Evolutionary conservation across 1,140 invertebrate genomes (phyloP).

Genomic region (Drosophila guanche): DNA sequence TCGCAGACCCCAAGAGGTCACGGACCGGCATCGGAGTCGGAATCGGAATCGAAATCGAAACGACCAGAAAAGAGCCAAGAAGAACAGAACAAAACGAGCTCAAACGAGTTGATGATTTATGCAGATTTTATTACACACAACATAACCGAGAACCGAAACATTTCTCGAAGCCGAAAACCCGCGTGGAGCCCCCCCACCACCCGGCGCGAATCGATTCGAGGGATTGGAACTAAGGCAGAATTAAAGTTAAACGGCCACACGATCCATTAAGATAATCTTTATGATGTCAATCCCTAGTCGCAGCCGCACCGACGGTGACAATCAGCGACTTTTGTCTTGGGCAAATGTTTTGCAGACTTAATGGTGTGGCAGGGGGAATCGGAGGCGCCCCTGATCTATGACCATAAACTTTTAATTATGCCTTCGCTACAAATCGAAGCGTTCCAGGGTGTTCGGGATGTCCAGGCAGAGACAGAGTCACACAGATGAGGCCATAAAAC

Average conservation of each 20-base stretch:
- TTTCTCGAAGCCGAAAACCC: constrained; percentile 10
- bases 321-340: constrained; percentile 47
- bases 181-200: constrained; percentile 4
- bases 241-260: constrained; percentile 51
- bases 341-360: constrained; percentile 54
- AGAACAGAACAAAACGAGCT: not conserved
- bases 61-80: constrained; percentile 1
- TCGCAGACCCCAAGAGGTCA: constrained; percentile 16
- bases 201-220: constrained; percentile 11
- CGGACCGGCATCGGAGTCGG: not conserved
- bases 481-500: constrained; percentile 49
- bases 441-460: not conserved
- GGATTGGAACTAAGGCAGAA: constrained; percentile 19
- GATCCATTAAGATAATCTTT: constrained; percentile 58
- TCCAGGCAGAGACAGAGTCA: too few relatives aligned
- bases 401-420: constrained; percentile 70
- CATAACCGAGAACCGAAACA: not conserved
- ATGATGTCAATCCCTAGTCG: constrained; percentile 31
- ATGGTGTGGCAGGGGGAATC: constrained; percentile 10
- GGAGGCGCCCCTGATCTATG: not conserved
- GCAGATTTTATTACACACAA: constrained; percentile 50
- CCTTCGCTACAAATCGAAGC: constrained; percentile 36
- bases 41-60: too few relatives aligned
- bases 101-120: constrained; percentile 44
- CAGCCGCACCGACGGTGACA: not conserved